Conservation (phyloP, 2,797 vertebrate species). For the Adelosebastes latens region DNA sequence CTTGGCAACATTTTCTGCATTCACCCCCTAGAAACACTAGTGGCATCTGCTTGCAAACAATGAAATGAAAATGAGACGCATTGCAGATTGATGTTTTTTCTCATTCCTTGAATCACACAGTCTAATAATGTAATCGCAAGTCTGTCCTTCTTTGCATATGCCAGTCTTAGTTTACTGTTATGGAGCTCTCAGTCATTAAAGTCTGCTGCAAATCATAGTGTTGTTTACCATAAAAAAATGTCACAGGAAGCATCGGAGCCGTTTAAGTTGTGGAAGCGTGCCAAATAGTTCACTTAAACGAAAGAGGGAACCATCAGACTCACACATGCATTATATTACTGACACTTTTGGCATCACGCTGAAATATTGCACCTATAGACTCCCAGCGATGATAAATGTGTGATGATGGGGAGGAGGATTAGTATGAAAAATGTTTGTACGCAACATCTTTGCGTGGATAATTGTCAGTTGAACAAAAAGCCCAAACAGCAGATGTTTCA, state of each 20-base stretch:
- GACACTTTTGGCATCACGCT: conserved; percentile 22
- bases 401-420: conserved; percentile 67
- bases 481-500: conserved; percentile 77
- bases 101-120: conserved; percentile 19
- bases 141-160: conserved; percentile 36
- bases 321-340: conserved; percentile 45
- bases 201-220: conserved; percentile 41
- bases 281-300: conserved; percentile 30
- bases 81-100: conserved; percentile 11
- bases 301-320: conserved; percentile 21
- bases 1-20: background rate
- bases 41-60: conserved; percentile 25
- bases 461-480: conserved; percentile 71
- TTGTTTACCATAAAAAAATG: conserved; percentile 48
- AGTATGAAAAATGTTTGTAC: conserved; percentile 66
- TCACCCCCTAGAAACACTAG: background rate
- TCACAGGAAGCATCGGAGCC: conserved; percentile 25
- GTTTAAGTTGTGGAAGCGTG: conserved; percentile 35
- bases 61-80: conserved; percentile 9
- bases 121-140: conserved; percentile 35
- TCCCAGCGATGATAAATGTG: conserved; percentile 58
- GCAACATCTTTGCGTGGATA: conserved; percentile 64
- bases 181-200: conserved; percentile 43
- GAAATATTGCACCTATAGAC: conserved; percentile 54
- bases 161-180: conserved; percentile 43